Base-by-base conservation (phyloP, 2,888 invertebrate species). In the Cryptocephalus moraei region DNA sequence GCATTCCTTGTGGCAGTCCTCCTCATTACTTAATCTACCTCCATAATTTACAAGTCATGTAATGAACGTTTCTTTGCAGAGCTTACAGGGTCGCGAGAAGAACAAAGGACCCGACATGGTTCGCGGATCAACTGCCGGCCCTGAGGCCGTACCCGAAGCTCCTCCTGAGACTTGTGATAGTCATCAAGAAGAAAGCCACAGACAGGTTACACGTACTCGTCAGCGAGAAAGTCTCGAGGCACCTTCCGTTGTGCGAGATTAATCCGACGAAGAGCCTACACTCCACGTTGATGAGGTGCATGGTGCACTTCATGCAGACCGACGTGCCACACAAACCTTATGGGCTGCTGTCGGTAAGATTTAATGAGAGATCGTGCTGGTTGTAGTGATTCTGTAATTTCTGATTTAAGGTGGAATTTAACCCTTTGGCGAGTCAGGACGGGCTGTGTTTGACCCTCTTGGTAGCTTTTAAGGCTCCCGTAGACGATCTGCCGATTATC, bases 281-380 rank as follows among this genome's bases (percentile, higher is more conserved):
- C 71, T 88, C 91, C 1, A 90, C 91, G 43, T 70, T 93, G 53
- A 80, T 89, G 56, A 84, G 85, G 66, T 93, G 91, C 67, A 90
- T 93, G 90, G 84, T 89, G 52, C 89, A 92, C 70, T 80, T 92
- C 63, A 92, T 92, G 74, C 91, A 91, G 13, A 83, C 87, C 46
- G 90, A 87, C 65, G 80, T 91, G 31, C 86, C 90, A 0, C 92
- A 92, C 67, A 78, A 86, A 57, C 91, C 91, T 0, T 78, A 86
- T 59, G 92, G 92, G 0, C 67, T 91, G 31, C 71, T 92, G 32
- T 83, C 84, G 54, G 75, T 70, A 60, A 60, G 62, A 33, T 12
- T n/a, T n/a, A n/a, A 32, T 43, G 2, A 43, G 8, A 9, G 8
- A 43, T 32, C 8, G 8, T 22, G 6, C 22, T 22, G 22, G 6